Conservation (phyloP, 2,797 vertebrate genomes). For the Tokudaia muenninki region DNA sequence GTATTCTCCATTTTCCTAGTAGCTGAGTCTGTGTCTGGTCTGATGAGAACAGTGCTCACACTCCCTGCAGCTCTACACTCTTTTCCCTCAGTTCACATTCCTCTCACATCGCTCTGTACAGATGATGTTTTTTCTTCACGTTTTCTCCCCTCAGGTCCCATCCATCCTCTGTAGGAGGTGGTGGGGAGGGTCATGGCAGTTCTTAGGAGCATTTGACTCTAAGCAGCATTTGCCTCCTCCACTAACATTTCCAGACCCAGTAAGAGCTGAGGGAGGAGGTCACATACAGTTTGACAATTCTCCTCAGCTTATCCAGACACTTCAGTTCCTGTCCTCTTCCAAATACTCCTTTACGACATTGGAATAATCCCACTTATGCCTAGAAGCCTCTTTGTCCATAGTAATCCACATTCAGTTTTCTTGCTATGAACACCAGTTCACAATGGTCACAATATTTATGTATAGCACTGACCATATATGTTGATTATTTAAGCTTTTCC, state of each 20-base stretch:
- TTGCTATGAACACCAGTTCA: neutral
- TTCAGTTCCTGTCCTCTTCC: neutral
- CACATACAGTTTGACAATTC: neutral
- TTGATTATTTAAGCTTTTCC: slow-evolving; percentile 2
- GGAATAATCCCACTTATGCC: neutral
- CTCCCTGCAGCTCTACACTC: neutral
- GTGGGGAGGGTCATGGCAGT: neutral
- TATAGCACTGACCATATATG: neutral
- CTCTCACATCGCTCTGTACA: neutral
- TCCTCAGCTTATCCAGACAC: neutral
- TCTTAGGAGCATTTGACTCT: neutral
- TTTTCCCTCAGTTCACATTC: neutral
- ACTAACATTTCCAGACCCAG: neutral
- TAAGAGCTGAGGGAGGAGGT: neutral
- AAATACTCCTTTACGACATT: neutral
- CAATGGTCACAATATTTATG: neutral
- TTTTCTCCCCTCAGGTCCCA: neutral
- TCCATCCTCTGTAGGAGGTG: neutral
- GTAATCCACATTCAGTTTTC: neutral
- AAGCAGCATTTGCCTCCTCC: neutral
- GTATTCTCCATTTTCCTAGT: neutral
- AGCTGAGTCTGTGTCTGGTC: neutral
- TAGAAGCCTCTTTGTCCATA: slow-evolving; percentile 12
- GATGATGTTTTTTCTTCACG: neutral
- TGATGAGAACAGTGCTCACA: neutral